Evolutionary conservation across 1,140 invertebrate genomes (phyloP), one percentile per base, ranked within the genome.

Genomic region (Ips typographus): DNA sequence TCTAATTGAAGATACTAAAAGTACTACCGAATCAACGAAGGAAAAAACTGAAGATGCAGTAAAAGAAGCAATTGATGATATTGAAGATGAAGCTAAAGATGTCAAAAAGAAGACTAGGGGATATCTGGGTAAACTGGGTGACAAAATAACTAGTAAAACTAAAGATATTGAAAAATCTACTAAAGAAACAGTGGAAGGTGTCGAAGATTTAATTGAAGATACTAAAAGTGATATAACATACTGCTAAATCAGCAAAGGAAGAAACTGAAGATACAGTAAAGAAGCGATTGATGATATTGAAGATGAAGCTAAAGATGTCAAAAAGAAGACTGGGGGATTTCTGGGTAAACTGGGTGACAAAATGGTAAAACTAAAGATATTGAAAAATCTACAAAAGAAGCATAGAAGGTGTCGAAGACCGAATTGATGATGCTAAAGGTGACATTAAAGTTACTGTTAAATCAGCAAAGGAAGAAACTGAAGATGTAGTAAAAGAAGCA

Each of bases 111-210:
- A 73, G 60, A 63, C 42, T 53, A 22, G 58, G 39, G 52, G 70
- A 40, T 70, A 65, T 47, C 63, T 71, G 42, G 42, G 44, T 8
- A 72, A 72, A 70, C 36, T 73, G 7, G 65, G 65, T 39, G 66
- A 71, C 7, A 66, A 70, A 53, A 36, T 68, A 2, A 42, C 51
- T 22, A 66, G 63, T 56, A 72, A 70, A 71, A 43, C 56, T 1
- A 42, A 59, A 59, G 39, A 41, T 47, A 37, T 39, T 36, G 40
- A 58, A 40, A 40, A 39, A 58, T 58, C 37, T 40, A 36, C 40
- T 42, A 40, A 41, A 58, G 56, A 38, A 40, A 41, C 7, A 22
- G 52, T 22, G 4, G 4, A 55, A 55, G 52, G 37, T 2, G 5
- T 55, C 1, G 6, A 55, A 6, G 37, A 55, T 22, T 22, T 22